Percentiles rank a stretch among this genome's conserved stretches.
These are phyloP conservation scores for Drosophila merina DNA, from an alignment of 2,888 invertebrate genomes.

Conservation along the genomic window DNA sequence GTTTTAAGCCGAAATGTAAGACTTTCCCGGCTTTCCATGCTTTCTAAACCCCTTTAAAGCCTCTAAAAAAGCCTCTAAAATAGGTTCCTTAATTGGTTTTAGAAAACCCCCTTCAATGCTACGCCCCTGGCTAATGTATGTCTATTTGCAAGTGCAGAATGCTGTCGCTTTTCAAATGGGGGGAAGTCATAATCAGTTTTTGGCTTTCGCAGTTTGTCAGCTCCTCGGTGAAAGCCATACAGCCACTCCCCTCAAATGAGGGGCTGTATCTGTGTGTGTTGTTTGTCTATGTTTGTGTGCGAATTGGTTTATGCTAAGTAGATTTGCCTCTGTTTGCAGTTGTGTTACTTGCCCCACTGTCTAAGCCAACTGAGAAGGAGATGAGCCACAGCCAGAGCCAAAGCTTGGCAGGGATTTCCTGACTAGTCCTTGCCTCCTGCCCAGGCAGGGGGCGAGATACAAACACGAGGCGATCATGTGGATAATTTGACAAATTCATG, in stretches of 20 bases:
- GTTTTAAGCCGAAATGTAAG: too few species aligned
- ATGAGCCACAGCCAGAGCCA: slow-evolving; percentile 20
- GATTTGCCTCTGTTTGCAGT: slow-evolving; percentile 52
- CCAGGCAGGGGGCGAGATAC: not conserved
- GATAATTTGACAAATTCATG: slow-evolving; percentile 46
- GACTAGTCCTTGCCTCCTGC: not conserved
- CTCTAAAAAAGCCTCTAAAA: too few species aligned
- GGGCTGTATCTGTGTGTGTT: slow-evolving; percentile 2
- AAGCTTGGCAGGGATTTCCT: slow-evolving; percentile 44
- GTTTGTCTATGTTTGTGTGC: slow-evolving; percentile 24
- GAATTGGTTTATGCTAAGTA: slow-evolving; percentile 77
- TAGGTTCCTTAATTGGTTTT: too few species aligned
- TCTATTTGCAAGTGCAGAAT: slow-evolving; percentile 36
- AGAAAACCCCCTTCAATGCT: not conserved
- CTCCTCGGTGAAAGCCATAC: slow-evolving; percentile 13
- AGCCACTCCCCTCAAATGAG: slow-evolving; percentile 38
- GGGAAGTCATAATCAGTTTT: slow-evolving; percentile 73
- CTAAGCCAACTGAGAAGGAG: slow-evolving; percentile 41
- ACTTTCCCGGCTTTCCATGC: too few species aligned
- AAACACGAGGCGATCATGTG: slow-evolving; percentile 37
- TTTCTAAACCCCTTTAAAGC: too few species aligned
- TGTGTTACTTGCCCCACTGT: slow-evolving; percentile 42
- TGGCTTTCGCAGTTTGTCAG: slow-evolving; percentile 72
- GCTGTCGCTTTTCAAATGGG: slow-evolving; percentile 20
- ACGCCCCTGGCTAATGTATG: slow-evolving; percentile 1